These are phyloP conservation scores for Danio albolineatus DNA, from an alignment of 2,797 vertebrate species.

Conservation along the genomic window DNA sequence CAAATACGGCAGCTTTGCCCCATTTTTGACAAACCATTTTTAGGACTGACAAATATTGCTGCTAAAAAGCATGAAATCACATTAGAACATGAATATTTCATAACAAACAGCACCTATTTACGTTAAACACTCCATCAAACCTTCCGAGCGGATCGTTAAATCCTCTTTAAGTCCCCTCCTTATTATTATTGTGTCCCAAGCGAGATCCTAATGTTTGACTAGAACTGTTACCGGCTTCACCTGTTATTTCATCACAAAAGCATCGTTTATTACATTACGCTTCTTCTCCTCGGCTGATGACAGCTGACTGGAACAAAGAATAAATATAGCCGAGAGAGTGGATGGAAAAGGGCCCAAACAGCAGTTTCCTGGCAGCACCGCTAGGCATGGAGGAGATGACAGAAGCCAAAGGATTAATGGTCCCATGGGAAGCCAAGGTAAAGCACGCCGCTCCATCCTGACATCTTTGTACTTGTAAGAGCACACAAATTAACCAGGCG, in stretches of 20 bases:
- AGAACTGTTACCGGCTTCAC: conserved; percentile 30
- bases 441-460: conserved; percentile 80
- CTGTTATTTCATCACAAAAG: conserved; percentile 48
- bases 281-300: conserved; percentile 70
- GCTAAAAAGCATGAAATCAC: conserved; percentile 18
- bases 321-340: conserved; percentile 65
- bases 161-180: conserved; percentile 32
- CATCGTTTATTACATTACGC: conserved; percentile 60
- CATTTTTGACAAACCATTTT: neutral
- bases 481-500: conserved; percentile 84
- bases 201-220: conserved; percentile 41
- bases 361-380: conserved; percentile 73
- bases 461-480: conserved; percentile 87
- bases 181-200: conserved; percentile 18
- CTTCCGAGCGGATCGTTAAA: conserved; percentile 34
- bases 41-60: conserved; percentile 48
- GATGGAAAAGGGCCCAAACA: conserved; percentile 64
- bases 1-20: neutral
- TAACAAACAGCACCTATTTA: conserved; percentile 22
- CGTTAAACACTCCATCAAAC: conserved; percentile 34
- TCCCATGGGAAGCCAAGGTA: conserved; percentile 80
- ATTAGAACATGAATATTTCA: conserved; percentile 36
- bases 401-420: conserved; percentile 83
- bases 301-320: conserved; percentile 72
- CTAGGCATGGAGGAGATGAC: conserved; percentile 69